Evolutionary conservation across 2,888 invertebrate species (phyloP), one percentile per base, ranked within the genome.

Genomic region (Formica aserva): DNA sequence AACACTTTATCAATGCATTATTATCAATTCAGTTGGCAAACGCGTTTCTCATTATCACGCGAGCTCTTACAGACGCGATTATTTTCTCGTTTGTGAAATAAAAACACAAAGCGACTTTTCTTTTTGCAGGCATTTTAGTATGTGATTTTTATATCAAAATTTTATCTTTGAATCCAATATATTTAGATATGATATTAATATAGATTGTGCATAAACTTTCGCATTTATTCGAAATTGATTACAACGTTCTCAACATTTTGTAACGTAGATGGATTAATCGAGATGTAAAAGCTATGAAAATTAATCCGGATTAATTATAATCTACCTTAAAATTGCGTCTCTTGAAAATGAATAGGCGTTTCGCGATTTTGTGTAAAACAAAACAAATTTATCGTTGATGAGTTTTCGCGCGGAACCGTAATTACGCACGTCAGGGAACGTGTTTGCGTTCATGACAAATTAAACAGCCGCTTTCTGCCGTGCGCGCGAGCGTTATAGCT

Each of bases 381-480:
- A 76, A 48, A 76, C 65, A 65, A 32, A 76, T 45, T 65, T 48
- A 18, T 41, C 26, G 26, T 32, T 52, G 48, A 52, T 69, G 69
- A 69, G 48, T 76, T 45, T 3, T 76, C 35, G 63, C 48, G 35
- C 48, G 18, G 13, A 41, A 22, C 48, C 3, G 48, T 76, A 76
- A 76, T 76, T 76, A 62, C 48, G 75, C 45, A 15, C 75, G 62
- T 74, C 55, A 29, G 15, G 32, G 41, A 60, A 29, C 38, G 18
- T 72, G 62, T 1, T 48, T n/a, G 26, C 63, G 29, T n/a, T 63
- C 75, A 32, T 45, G 82, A 82, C 65, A 82, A 75, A 82, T 75
- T 75, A 74, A 82, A 74, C 32, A 65, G 45, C 75, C 66, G 63
- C 32, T 82, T 41, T 74, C 65, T 65, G 26, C 45, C 32, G 22